Evolutionary conservation across 2,797 vertebrate genomes (phyloP).

Genomic region (Eleutherodactylus coqui): DNA sequence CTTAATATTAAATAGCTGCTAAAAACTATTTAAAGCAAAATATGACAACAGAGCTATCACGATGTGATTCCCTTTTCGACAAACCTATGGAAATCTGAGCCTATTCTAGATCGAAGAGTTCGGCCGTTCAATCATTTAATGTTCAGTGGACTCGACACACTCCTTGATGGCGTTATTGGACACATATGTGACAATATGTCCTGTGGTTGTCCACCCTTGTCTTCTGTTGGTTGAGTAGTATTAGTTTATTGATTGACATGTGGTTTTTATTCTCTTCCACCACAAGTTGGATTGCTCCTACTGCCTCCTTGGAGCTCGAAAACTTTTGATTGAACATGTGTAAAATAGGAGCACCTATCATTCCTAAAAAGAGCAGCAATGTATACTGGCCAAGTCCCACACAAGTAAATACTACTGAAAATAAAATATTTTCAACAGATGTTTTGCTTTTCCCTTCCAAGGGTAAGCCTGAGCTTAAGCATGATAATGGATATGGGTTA

Average conservation of each 20-base stretch:
- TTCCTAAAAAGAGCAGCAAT: constrained; percentile 16
- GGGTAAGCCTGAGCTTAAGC: neutral
- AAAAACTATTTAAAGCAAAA: constrained; percentile 26
- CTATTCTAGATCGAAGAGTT: constrained; percentile 2
- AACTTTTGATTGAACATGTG: constrained; percentile 36
- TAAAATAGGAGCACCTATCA: constrained; percentile 36
- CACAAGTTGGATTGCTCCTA: neutral
- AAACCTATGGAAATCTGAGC: constrained; percentile 22
- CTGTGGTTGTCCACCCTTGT: neutral
- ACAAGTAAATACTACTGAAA: constrained; percentile 25
- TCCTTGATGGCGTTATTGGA: constrained; percentile 28
- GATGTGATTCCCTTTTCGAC: neutral
- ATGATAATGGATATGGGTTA: constrained; percentile 25
- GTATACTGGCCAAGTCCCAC: constrained; percentile 4
- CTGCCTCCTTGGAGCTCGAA: constrained; percentile 30
- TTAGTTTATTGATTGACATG: constrained; percentile 26
- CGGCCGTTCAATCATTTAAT: constrained; percentile 12
- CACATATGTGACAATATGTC: constrained; percentile 35
- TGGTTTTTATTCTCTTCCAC: constrained; percentile 39
- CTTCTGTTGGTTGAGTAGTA: neutral
- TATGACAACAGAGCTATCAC: neutral
- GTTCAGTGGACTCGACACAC: constrained; percentile 15
- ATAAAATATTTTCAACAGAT: constrained; percentile 37
- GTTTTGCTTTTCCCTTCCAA: constrained; percentile 44
- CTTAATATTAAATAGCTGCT: neutral